Evolutionary conservation across 2,113 vertebrate genomes (phyloP).

Genomic region (Gallinago jamesoni): DNA sequence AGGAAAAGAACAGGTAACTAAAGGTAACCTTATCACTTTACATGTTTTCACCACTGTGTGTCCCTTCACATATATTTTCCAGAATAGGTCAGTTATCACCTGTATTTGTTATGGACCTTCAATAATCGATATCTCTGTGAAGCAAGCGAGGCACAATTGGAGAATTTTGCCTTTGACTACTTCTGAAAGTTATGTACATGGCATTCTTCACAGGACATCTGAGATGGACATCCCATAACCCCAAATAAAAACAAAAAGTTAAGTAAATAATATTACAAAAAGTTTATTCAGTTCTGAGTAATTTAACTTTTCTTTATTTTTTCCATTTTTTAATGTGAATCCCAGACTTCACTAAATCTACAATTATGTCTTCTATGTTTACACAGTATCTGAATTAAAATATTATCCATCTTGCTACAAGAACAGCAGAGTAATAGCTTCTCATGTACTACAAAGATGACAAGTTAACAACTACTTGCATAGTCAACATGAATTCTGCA

Average conservation of each 20-base stretch:
- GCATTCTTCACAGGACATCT: not conserved
- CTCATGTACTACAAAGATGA: not conserved
- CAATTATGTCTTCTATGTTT: not conserved
- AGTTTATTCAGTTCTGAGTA: not conserved
- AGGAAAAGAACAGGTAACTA: not conserved
- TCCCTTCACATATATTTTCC: not conserved
- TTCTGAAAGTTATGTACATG: not conserved
- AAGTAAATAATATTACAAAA: not conserved
- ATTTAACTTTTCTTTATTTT: no score
- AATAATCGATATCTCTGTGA: not conserved
- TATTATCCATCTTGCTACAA: not conserved
- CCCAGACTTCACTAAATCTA: not conserved
- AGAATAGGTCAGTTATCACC: not conserved
- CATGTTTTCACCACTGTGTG: not conserved
- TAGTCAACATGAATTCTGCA: not conserved
- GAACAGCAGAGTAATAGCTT: constrained; percentile 1
- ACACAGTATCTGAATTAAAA: not conserved
- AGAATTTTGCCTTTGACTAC: not conserved
- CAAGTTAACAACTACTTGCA: constrained; percentile 7
- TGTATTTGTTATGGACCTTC: not conserved
- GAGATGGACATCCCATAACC: not conserved
- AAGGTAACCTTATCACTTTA: not conserved
- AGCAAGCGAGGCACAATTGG: not conserved
- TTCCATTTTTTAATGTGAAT: not conserved
- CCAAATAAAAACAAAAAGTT: not conserved